Evolutionary conservation across 2,888 invertebrate genomes (phyloP).

Genomic region (Aphrophora alni): DNA sequence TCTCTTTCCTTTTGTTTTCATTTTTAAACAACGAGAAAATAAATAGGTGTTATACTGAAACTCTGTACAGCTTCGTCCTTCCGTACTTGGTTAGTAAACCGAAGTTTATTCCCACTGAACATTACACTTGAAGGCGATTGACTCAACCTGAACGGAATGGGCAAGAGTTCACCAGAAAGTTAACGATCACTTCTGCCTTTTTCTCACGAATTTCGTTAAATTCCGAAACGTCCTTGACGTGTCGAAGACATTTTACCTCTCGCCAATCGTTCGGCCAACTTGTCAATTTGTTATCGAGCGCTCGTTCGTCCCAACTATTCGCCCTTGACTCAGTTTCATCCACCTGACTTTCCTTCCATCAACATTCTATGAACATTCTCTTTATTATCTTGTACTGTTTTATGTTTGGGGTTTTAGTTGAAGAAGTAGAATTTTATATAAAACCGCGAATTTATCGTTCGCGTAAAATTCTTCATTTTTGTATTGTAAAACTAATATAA

Average conservation of each 20-base stretch:
- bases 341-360: conserved; percentile 4
- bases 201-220: neutral
- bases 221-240: neutral
- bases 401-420: too few relatives aligned
- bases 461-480: too few relatives aligned
- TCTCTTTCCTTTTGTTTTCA: too few relatives aligned
- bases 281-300: neutral
- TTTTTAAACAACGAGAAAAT: too few relatives aligned
- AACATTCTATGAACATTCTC: neutral
- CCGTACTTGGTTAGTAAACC: too few relatives aligned
- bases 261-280: neutral
- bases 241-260: neutral
- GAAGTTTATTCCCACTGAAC: neutral
- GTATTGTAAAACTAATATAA: too few relatives aligned
- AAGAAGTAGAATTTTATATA: too few relatives aligned
- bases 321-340: conserved; percentile 1
- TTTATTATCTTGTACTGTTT: neutral
- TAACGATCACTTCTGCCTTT: neutral
- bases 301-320: neutral
- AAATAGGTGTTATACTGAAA: too few relatives aligned
- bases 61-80: too few relatives aligned
- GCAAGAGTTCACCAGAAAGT: neutral
- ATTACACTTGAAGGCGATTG: neutral
- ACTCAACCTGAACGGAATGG: neutral
- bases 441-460: too few relatives aligned